phyloP scores from a whole-genome alignment of 2,888 invertebrate species.

The Patella pellucida region DNA sequence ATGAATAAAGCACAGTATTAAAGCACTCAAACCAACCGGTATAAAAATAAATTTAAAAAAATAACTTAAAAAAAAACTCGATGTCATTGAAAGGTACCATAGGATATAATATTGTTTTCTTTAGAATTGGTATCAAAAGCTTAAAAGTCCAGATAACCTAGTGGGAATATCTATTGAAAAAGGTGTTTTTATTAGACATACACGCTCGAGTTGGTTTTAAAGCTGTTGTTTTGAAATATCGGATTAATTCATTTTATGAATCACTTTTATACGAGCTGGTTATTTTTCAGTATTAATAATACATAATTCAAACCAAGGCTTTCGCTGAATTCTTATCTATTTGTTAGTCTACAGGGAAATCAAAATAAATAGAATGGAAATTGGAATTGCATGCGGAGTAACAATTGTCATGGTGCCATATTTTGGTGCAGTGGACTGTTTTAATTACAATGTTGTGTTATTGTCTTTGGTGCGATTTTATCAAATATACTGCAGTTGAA shows the following conservation, averaged over 20 bases:
- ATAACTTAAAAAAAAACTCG: too few species aligned
- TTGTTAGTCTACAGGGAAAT: constrained; percentile 4
- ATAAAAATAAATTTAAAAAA: too few species aligned
- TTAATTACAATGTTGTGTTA: background rate
- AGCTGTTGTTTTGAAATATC: background rate
- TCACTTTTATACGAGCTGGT: constrained; percentile 8
- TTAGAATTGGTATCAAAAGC: background rate
- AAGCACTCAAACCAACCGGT: too few species aligned
- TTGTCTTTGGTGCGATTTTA: too few species aligned
- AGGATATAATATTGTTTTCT: background rate
- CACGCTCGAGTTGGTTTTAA: constrained; percentile 4
- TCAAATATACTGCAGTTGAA: too few species aligned
- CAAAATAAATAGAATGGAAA: constrained; percentile 11
- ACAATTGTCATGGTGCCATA: constrained; percentile 6
- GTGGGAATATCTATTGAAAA: background rate
- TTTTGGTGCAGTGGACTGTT: constrained; percentile 2
- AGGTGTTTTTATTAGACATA: background rate
- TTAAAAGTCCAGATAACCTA: background rate
- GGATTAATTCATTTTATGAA: constrained; percentile 3
- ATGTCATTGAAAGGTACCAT: too few species aligned
- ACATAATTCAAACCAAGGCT: constrained; percentile 3
- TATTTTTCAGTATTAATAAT: constrained; percentile 7
- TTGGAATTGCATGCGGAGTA: constrained; percentile 1
- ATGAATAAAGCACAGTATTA: too few species aligned
- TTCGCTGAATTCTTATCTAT: constrained; percentile 9